Evolutionary conservation across 2,888 invertebrate genomes (phyloP).

Genomic region (Marronus borbonicus): DNA sequence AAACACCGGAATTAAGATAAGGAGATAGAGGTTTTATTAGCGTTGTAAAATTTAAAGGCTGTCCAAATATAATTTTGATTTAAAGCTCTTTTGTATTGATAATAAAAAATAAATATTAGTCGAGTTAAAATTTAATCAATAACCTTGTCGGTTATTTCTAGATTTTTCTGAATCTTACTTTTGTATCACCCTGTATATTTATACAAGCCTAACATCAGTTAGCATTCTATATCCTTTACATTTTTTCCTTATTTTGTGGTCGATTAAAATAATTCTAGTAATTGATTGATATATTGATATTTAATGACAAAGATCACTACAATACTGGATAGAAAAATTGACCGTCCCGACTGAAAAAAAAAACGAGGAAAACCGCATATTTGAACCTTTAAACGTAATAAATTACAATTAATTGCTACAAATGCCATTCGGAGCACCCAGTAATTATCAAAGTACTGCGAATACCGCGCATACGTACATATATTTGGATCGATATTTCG

Average conservation of each 20-base stretch:
- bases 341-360: not conserved
- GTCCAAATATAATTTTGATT: too few species aligned
- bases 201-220: too few species aligned
- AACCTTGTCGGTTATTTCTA: too few species aligned
- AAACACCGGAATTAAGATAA: too few species aligned
- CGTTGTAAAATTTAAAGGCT: too few species aligned
- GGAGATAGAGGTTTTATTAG: too few species aligned
- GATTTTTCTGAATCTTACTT: too few species aligned
- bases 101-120: too few species aligned
- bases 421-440: not conserved
- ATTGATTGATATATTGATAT: conserved; percentile 9
- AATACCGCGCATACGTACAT: not conserved
- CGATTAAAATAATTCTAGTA: not conserved
- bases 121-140: too few species aligned
- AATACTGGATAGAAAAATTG: not conserved
- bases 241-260: not conserved
- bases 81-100: too few species aligned
- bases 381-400: not conserved
- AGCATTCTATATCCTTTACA: not conserved
- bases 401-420: not conserved
- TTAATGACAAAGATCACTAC: not conserved
- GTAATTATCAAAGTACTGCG: not conserved
- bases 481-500: not conserved
- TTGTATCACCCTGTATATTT: too few species aligned
- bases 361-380: not conserved